Evolutionary conservation across 2,113 vertebrate species (phyloP), one percentile per base, ranked within the genome.

Genomic region (Platysteira castanea): DNA sequence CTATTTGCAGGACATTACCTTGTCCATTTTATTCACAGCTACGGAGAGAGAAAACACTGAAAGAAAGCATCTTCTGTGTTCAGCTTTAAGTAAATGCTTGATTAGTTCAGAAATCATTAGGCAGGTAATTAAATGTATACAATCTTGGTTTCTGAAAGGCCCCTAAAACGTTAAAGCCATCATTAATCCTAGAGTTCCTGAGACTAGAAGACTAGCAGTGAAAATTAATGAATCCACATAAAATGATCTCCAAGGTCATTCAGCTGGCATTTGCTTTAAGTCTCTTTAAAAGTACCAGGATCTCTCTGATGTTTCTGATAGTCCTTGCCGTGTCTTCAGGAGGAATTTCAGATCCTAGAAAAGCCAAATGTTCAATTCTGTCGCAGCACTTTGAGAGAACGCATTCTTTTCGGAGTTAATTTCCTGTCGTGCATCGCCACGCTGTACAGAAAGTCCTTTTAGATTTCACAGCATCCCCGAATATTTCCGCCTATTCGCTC

Each of bases 201-300:
- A 97, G 92, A 94, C 84, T 77, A 90, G 82, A 86, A 93, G 84
- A 88, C 91, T 80, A 93, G 90, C 96, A 97, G 89, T 80, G 39
- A 95, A 93, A 97, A 96, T 73, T 37, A 91, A 86, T 44, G 95
- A 94, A 97, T 97, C 95, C 97, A 97, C 93, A 87, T 7, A 79
- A 96, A 98, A 95, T 13, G 87, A 96, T 96, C 96, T 97, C 98
- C 98, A 98, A 98, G 98, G 98, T 98, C 98, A 98, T 97, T 97
- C 94, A 89, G 50, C 88, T 88, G 93, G 91, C 80, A 81, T 95
- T 90, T 89, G 80, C 84, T 92, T 89, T 91, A 93, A 98, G 95
- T 97, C 86, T 78, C 94, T 96, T 94, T 83, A 63, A 89, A 97
- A 98, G 96, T 97, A 87, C 53, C 95, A 73, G 90, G 67, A 96